A percentile compares a stretch with the other conserved stretches of the same genome.
Evolutionary conservation across 2,888 invertebrate genomes (phyloP).

Genomic region (Agonopterix heracliana): DNA sequence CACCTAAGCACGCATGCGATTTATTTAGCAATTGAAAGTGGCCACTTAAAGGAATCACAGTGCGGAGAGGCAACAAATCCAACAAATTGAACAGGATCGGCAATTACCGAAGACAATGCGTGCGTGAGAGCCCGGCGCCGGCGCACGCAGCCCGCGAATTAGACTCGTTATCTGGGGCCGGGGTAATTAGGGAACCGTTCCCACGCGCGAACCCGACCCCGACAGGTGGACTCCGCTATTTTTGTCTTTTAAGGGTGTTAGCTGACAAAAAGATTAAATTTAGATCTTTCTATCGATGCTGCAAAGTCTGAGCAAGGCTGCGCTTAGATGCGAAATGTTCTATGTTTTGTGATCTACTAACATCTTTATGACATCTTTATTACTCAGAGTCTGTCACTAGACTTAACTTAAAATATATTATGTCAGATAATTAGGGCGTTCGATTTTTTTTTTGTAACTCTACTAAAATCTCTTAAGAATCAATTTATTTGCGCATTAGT

Average conservation of each 20-base stretch:
- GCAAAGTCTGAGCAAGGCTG: too few relatives aligned
- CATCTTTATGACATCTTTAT: too few relatives aligned
- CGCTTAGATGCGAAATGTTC: too few relatives aligned
- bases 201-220: conserved; percentile 46
- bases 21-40: conserved; percentile 71
- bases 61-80: conserved; percentile 64
- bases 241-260: not conserved
- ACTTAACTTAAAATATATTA: too few relatives aligned
- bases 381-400: too few relatives aligned
- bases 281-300: conserved; percentile 31
- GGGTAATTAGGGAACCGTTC: conserved; percentile 69
- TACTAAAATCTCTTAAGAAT: conserved; percentile 14
- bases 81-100: conserved; percentile 73
- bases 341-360: too few relatives aligned
- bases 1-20: conserved; percentile 48
- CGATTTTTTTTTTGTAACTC: too few relatives aligned
- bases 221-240: conserved; percentile 35
- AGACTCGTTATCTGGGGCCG: conserved; percentile 66
- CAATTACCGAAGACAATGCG: conserved; percentile 76
- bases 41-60: conserved; percentile 74
- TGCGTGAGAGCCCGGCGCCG: conserved; percentile 68
- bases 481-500: conserved; percentile 42
- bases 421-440: too few relatives aligned
- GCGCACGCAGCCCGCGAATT: conserved; percentile 72
- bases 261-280: too few relatives aligned